Base-by-base conservation (phyloP, 2,113 vertebrate genomes). In the Neolamprologus cancellatus region DNA sequence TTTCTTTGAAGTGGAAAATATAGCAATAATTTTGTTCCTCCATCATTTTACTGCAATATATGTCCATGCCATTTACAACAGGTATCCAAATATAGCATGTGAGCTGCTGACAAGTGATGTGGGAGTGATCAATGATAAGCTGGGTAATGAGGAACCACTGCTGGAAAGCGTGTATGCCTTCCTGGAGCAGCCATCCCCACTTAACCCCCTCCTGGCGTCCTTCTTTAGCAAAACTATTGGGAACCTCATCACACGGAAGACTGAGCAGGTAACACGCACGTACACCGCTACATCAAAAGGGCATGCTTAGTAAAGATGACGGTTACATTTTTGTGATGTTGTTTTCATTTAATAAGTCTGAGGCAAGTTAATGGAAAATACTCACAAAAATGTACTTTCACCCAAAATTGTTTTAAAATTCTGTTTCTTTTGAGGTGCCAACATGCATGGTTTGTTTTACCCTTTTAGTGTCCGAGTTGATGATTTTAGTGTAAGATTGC, bases 151-250 rank as follows among this genome's bases (percentile, higher is more conserved):
- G 3, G 97, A 98, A 86, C 93, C 95, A 48, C 95, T 99, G 90
- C 94, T 99, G 91, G 96, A 97, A 79, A 97, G 95, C 80, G 97
- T 99, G 11, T 99, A 98, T 4, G 93, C 96, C 85, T 99, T 99
- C 94, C 88, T 99, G 94, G 97, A 97, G 88, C 98, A 96, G 4
- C 97, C 98, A 64, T 97, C 98, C 0, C 98, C 98, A 1, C 94
- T 99, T 81, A 99, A 99, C 90, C 98, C 98, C 30, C 96, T 99
- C 90, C 97, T 99, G 15, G 98, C 98, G 86, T 99, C 98, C 83
- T 99, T 99, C 95, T 99, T 99, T 93, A 99, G 98, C 96, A 99
- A 99, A 95, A 98, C 98, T 76, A 97, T 99, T 32, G 98, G 98
- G 83, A 98, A 97, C 89, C 97, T 99, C 91, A 98, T 99, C 48